Evolutionary conservation across 1,140 invertebrate genomes (phyloP), one percentile per base, ranked within the genome.

Genomic region (Psilanteris sp.): DNA sequence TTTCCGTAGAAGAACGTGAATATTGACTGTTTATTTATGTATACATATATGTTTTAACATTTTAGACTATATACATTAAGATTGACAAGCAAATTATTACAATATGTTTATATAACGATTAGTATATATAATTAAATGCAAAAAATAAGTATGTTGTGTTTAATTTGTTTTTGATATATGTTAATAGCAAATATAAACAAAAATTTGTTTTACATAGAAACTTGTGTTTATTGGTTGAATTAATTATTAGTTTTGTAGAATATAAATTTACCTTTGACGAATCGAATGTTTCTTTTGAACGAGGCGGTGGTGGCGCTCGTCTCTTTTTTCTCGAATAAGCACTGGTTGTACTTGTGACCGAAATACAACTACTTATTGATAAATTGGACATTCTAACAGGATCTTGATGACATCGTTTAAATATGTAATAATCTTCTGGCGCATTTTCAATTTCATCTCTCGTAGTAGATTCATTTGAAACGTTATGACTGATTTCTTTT

Each of bases 281-380:
- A 50, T 82, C 76, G 36, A 82, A 44, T 7, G 71, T 26, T 36
- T 83, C 81, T 55, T 61, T 76, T 0, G 61, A 73, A 26, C 70
- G 64, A 16, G 85, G 85, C 3, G 85, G 85, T 9, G 73, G 83
- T 5, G 85, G 85, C 3, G 86, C 86, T 71, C 83, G 81, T 26
- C 85, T 78, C 59, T 87, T 87, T 62, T 86, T 87, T 7, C 85
- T 82, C 1, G 83, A 78, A 26, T 82, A 85, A 31, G 78, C 77
- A 29, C 85, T 86, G 3, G 81, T 75, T 16, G 79, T 82, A 66
- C 86, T 87, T 0, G 64, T 79, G 43, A 86, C 44, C 5, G 86
- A 87, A 14, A 83, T 54, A 29, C 84, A 87, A 52, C 86, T 87
- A 24, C 86, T 87, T 32, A 87, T 87, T 1, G 86, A 87, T 20